Conservation (phyloP, 2,888 invertebrate species). For the Cancer borealis region DNA sequence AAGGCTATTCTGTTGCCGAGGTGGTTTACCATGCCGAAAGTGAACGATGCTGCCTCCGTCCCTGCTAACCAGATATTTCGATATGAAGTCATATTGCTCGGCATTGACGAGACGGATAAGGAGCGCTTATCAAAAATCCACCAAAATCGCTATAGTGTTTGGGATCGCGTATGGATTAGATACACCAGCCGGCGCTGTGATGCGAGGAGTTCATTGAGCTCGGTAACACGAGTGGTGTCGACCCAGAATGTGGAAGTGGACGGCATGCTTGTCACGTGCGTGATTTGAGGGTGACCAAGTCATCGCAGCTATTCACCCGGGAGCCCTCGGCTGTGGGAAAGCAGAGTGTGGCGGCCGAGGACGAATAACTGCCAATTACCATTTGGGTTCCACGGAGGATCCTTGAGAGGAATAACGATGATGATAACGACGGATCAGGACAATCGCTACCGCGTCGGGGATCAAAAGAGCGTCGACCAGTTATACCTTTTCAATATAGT, state of each 20-base stretch:
- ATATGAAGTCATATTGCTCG: slow-evolving; percentile 36
- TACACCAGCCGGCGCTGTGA: slow-evolving; percentile 5
- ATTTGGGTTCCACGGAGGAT: not conserved
- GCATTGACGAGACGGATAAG: not conserved
- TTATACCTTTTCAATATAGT: not conserved
- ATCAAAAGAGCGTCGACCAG: not conserved
- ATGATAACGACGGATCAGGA: not conserved
- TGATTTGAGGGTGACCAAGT: not conserved
- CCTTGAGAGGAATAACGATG: not conserved
- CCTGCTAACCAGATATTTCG: slow-evolving; percentile 46
- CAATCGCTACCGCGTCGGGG: not conserved
- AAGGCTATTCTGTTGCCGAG: not conserved
- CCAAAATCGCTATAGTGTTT: slow-evolving; percentile 1
- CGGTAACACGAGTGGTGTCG: slow-evolving; percentile 40
- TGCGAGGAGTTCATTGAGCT: not conserved
- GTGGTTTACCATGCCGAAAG: slow-evolving; percentile 13
- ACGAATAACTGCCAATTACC: not conserved
- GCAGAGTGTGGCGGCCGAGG: not conserved
- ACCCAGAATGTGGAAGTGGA: slow-evolving; percentile 27
- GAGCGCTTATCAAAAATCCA: not conserved
- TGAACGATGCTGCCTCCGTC: slow-evolving; percentile 17
- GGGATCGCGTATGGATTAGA: slow-evolving; percentile 47
- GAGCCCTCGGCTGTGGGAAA: not conserved
- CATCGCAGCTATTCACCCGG: not conserved
- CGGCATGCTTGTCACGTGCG: slow-evolving; percentile 42